Percentiles rank a stretch among this genome's conserved stretches.
Conservation (phyloP, 1,140 invertebrate species). For the Pogonomyrmex barbatus region DNA sequence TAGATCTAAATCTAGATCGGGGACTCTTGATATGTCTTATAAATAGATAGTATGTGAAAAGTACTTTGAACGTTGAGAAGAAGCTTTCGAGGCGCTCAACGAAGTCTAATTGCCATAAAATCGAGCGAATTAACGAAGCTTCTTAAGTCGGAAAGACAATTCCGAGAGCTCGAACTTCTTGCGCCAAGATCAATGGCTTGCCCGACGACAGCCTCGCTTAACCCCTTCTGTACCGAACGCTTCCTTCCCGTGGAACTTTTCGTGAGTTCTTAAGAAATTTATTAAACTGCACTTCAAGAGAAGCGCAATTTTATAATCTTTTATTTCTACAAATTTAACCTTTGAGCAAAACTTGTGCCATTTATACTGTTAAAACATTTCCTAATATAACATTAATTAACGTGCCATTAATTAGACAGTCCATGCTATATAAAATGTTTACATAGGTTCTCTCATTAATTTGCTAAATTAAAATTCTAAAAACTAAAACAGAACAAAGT, state of each 20-base stretch:
- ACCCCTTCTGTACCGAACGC: neutral
- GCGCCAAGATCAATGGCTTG: slow-evolving; percentile 12
- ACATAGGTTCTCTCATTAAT: neutral
- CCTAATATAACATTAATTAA: slow-evolving; percentile 17
- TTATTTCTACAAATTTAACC: neutral
- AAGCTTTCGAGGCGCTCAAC: neutral
- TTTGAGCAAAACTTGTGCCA: neutral
- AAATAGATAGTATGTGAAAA: neutral
- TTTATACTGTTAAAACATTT: neutral
- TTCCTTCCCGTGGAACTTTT: slow-evolving; percentile 15
- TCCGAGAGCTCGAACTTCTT: slow-evolving; percentile 20
- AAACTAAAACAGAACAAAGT: neutral
- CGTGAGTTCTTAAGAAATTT: slow-evolving; percentile 1
- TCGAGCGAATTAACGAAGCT: slow-evolving; percentile 12
- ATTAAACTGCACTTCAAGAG: slow-evolving; percentile 14
- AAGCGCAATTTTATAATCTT: neutral
- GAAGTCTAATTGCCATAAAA: slow-evolving; percentile 42
- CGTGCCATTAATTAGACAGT: slow-evolving; percentile 10
- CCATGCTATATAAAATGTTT: neutral
- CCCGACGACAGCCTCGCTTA: neutral
- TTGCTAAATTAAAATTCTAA: neutral
- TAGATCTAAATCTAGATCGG: neutral
- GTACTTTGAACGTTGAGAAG: neutral
- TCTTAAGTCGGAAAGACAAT: slow-evolving; percentile 38
- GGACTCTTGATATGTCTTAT: neutral